Percentiles rank a stretch among this genome's conserved stretches.
Conservation (phyloP, 64 coral and sea anemone species). For the Stichodactyla helianthus region DNA sequence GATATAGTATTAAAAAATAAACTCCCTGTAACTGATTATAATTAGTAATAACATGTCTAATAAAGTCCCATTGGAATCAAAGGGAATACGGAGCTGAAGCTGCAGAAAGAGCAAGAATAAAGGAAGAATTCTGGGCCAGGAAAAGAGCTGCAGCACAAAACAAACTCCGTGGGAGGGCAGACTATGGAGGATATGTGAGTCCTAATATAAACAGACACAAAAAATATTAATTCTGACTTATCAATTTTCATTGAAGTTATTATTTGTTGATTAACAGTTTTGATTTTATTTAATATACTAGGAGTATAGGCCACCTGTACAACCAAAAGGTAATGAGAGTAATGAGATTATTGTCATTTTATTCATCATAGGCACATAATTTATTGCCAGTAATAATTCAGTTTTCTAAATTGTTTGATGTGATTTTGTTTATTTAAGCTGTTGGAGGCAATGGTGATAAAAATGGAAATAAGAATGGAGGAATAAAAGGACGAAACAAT, state of each 20-base stretch:
- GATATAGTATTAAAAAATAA: too few relatives aligned
- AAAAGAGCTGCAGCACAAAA: constrained; percentile 81
- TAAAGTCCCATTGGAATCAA: background rate
- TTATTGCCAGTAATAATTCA: too few relatives aligned
- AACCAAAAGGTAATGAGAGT: background rate
- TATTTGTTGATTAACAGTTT: background rate
- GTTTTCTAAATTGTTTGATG: too few relatives aligned
- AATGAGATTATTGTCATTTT: background rate
- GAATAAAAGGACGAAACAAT: background rate
- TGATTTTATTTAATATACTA: constrained; percentile 7
- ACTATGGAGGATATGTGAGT: constrained; percentile 61
- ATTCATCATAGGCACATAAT: too few relatives aligned
- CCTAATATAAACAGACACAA: background rate
- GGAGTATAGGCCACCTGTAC: constrained; percentile 54
- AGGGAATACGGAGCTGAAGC: constrained; percentile 72
- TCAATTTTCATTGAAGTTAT: background rate
- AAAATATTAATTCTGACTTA: background rate
- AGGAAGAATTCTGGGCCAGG: constrained; percentile 89
- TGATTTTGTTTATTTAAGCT: background rate
- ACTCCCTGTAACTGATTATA: too few relatives aligned
- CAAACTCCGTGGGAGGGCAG: constrained; percentile 59
- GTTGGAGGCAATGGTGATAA: background rate
- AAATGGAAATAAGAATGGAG: constrained; percentile 1
- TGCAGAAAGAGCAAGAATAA: constrained; percentile 69
- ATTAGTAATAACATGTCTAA: too few relatives aligned